Percentiles rank a stretch among this genome's conserved stretches.
phyloP scores from a whole-genome alignment of 2,888 invertebrate species.

The Julus scanicus region DNA sequence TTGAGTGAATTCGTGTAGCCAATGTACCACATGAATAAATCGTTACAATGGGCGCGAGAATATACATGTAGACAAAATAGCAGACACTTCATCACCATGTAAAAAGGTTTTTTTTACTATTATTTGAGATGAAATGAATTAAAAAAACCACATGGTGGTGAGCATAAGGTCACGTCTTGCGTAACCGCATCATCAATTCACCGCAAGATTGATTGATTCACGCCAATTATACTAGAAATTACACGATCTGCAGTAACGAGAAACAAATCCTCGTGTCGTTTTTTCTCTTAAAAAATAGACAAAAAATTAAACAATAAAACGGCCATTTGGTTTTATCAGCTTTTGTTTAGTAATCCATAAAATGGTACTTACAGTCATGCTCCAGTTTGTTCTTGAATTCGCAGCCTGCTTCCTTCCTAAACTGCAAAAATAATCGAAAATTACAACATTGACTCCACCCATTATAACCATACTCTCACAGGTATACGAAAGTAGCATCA shows the following conservation, averaged over 20 bases:
- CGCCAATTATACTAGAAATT: not conserved
- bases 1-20: not conserved
- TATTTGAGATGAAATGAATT: not conserved
- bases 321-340: slow-evolving; percentile 15
- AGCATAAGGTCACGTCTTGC: slow-evolving; percentile 1
- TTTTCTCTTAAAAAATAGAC: not conserved
- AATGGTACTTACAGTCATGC: slow-evolving; percentile 19
- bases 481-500: not conserved
- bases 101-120: not conserved
- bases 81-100: not conserved
- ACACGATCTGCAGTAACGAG: slow-evolving; percentile 4
- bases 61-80: not conserved
- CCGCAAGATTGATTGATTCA: not conserved
- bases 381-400: not conserved
- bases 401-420: not conserved
- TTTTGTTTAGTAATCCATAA: slow-evolving; percentile 26
- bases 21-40: not conserved
- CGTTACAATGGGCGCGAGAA: not conserved
- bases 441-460: not conserved
- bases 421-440: not conserved
- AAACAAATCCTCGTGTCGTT: not conserved
- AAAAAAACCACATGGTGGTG: not conserved
- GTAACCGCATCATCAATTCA: not conserved
- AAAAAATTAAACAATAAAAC: slow-evolving; percentile 19
- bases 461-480: not conserved